phyloP scores from a whole-genome alignment of 1,140 invertebrate species.

The Zaprionus gabonicus region DNA sequence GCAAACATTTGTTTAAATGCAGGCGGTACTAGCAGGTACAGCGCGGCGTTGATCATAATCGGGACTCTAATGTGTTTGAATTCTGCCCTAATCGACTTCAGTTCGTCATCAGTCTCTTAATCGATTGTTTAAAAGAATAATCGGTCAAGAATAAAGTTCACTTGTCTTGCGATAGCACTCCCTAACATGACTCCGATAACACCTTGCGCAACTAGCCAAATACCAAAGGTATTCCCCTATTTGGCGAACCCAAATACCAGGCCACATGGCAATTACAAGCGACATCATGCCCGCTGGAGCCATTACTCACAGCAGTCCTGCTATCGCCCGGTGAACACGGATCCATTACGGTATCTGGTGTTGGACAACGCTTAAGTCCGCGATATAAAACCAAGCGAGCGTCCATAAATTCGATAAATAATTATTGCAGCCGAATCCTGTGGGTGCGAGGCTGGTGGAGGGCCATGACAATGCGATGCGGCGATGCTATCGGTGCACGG shows the following conservation, averaged over 20 bases:
- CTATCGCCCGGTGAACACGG: constrained; percentile 42
- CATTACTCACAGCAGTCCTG: constrained; percentile 17
- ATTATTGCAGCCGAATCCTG: constrained; percentile 56
- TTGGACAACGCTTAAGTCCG: constrained; percentile 68
- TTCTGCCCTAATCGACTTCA: background rate
- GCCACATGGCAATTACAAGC: constrained; percentile 18
- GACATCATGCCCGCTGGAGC: constrained; percentile 4
- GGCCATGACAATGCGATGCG: constrained; percentile 29
- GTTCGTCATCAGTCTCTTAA: background rate
- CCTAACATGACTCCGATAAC: background rate
- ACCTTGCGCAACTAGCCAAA: background rate
- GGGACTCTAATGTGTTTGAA: background rate
- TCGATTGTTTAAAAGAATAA: background rate
- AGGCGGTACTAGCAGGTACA: background rate
- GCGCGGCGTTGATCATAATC: background rate
- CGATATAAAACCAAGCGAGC: constrained; percentile 65
- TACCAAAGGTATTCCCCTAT: background rate
- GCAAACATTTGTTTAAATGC: background rate
- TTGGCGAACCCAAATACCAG: constrained; percentile 1
- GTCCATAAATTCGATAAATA: constrained; percentile 78
- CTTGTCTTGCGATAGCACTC: background rate
- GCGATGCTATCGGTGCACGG: constrained; percentile 20
- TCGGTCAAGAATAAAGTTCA: background rate
- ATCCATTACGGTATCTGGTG: constrained; percentile 68
- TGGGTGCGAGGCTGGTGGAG: background rate